A percentile compares a stretch with the other conserved stretches of the same genome.
Conservation (phyloP, 2,797 vertebrate species). For the Harpia harpyja region DNA sequence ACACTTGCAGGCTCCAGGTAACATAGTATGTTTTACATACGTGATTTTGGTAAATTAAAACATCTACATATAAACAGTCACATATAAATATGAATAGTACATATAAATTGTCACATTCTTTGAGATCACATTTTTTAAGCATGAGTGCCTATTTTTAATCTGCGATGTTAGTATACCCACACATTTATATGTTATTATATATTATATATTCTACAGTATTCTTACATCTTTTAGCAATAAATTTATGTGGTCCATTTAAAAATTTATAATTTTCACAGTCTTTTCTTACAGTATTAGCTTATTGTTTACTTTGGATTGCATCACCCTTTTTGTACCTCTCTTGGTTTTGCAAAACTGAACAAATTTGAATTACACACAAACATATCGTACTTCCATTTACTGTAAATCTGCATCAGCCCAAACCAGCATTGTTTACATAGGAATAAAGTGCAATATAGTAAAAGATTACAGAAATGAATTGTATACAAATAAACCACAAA, state of each 20-base stretch:
- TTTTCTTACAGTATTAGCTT: neutral
- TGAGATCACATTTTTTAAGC: neutral
- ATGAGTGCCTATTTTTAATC: neutral
- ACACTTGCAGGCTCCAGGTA: neutral
- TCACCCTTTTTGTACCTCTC: neutral
- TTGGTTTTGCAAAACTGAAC: neutral
- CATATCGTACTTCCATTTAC: neutral
- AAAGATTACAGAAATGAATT: constrained; percentile 67
- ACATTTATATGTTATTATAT: neutral
- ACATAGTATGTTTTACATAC: neutral
- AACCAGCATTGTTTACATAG: constrained; percentile 52
- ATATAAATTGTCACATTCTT: neutral
- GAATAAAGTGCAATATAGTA: constrained; percentile 54
- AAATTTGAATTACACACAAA: neutral
- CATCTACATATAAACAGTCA: neutral
- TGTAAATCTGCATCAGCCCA: neutral
- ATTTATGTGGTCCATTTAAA: neutral
- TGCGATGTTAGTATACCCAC: too few relatives aligned
- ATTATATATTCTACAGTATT: neutral
- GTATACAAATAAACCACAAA: constrained; percentile 71
- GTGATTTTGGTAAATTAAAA: neutral
- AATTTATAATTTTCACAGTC: neutral
- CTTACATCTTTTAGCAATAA: neutral
- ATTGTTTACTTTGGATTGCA: neutral
- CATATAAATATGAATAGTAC: neutral